phyloP scores from a whole-genome alignment of 2,113 vertebrate species.

The Syngnathoides biaculeatus region DNA sequence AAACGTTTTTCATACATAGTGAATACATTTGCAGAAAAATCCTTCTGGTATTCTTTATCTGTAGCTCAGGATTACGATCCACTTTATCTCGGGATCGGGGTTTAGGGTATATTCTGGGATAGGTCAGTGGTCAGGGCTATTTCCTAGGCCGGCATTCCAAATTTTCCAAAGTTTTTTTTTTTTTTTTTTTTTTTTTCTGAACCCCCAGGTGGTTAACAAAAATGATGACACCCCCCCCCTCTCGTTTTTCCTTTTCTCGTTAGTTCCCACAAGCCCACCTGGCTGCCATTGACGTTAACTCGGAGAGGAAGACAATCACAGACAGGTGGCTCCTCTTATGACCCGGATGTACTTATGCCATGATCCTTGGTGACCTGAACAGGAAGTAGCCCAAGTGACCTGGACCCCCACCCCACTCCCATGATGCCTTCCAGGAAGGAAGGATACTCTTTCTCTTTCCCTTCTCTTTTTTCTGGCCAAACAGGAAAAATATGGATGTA shows the following conservation, averaged over 20 bases:
- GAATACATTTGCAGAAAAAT: too few species aligned
- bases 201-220: too few species aligned
- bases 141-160: too few species aligned
- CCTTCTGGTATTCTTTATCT: too few species aligned
- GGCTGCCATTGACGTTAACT: constrained; percentile 48
- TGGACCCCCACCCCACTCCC: constrained; percentile 40
- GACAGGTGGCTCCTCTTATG: constrained; percentile 56
- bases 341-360: constrained; percentile 70
- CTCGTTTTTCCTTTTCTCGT: not conserved
- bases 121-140: too few species aligned
- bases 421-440: constrained; percentile 77
- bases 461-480: constrained; percentile 49
- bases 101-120: too few species aligned
- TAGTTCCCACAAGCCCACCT: constrained; percentile 24
- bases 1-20: too few species aligned
- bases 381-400: constrained; percentile 66
- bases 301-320: constrained; percentile 45
- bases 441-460: constrained; percentile 80
- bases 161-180: too few species aligned
- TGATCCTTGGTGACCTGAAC: constrained; percentile 62
- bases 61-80: too few species aligned
- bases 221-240: too few species aligned
- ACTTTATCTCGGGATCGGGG: too few species aligned
- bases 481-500: constrained; percentile 67
- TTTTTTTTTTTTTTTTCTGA: too few species aligned